Evolutionary conservation across 64 coral and sea anemone species (phyloP).

Genomic region (Stichodactyla helianthus): DNA sequence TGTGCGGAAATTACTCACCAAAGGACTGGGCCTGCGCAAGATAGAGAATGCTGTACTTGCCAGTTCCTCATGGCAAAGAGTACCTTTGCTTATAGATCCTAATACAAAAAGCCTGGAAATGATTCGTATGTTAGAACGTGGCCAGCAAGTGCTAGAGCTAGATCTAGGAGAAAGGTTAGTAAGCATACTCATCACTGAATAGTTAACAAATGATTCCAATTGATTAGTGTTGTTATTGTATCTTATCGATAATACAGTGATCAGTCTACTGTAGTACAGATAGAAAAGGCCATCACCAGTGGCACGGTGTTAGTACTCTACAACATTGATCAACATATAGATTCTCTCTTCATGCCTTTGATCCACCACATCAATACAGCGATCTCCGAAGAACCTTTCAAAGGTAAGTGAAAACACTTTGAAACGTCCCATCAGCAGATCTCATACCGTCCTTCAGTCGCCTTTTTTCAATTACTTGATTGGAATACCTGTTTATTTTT

Average conservation of each 20-base stretch:
- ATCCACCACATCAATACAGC: slow-evolving; percentile 85
- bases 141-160: slow-evolving; percentile 70
- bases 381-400: slow-evolving; percentile 35
- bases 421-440: not conserved
- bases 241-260: slow-evolving; percentile 35
- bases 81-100: slow-evolving; percentile 80
- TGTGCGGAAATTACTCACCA: slow-evolving; percentile 70
- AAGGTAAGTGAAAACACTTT: slow-evolving; percentile 40
- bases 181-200: not conserved
- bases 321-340: slow-evolving; percentile 80
- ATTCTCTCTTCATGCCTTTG: slow-evolving; percentile 92
- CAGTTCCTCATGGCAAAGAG: slow-evolving; percentile 79
- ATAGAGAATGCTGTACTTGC: slow-evolving; percentile 85
- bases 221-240: not conserved
- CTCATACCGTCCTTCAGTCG: not conserved
- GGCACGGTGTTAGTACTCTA: slow-evolving; percentile 77
- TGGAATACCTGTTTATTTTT: not conserved
- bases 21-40: slow-evolving; percentile 77
- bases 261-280: slow-evolving; percentile 72
- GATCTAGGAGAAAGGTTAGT: slow-evolving; percentile 83
- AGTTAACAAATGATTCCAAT: not conserved
- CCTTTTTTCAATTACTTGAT: too few relatives aligned
- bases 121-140: slow-evolving; percentile 69
- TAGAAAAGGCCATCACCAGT: slow-evolving; percentile 81
- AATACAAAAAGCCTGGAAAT: slow-evolving; percentile 75